These are phyloP conservation scores for Porites divaricata DNA, from an alignment of 92 coral and sea anemone species.

Conservation along the genomic window DNA sequence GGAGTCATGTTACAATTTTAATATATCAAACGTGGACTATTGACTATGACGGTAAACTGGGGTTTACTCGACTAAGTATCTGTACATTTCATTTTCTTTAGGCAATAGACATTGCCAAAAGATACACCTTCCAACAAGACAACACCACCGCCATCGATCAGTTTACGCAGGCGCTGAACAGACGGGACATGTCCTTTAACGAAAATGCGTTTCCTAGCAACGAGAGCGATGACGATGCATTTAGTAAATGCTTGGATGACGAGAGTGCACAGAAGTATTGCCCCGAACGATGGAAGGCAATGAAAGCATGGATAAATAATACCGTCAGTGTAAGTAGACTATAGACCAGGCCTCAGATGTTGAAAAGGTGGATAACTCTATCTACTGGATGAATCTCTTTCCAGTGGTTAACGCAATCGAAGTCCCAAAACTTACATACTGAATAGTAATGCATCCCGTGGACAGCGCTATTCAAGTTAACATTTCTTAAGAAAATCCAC, in stretches of 20 bases:
- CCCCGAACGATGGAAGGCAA: slow-evolving; percentile 87
- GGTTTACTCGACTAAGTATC: not conserved
- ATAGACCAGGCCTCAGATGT: no score
- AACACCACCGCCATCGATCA: slow-evolving; percentile 57
- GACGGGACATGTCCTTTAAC: slow-evolving; percentile 63
- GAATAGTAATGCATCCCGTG: no score
- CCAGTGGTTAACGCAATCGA: no score
- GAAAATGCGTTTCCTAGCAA: slow-evolving; percentile 63
- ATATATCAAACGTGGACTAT: no score
- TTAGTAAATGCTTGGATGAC: slow-evolving; percentile 43
- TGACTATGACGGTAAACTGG: no score
- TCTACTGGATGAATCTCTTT: no score
- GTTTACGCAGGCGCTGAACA: slow-evolving; percentile 40
- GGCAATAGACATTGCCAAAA: slow-evolving; percentile 79
- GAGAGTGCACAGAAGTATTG: slow-evolving; percentile 71
- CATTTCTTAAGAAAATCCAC: no score
- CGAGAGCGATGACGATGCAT: slow-evolving; percentile 66
- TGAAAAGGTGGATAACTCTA: no score
- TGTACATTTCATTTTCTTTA: not conserved
- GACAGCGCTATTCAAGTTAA: no score
- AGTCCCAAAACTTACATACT: no score
- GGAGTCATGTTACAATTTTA: no score
- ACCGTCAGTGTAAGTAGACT: slow-evolving; percentile 41
- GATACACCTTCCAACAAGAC: slow-evolving; percentile 52
- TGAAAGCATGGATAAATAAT: slow-evolving; percentile 71